Conservation (phyloP, 2,797 vertebrate species). For the Nannoperca australis region DNA sequence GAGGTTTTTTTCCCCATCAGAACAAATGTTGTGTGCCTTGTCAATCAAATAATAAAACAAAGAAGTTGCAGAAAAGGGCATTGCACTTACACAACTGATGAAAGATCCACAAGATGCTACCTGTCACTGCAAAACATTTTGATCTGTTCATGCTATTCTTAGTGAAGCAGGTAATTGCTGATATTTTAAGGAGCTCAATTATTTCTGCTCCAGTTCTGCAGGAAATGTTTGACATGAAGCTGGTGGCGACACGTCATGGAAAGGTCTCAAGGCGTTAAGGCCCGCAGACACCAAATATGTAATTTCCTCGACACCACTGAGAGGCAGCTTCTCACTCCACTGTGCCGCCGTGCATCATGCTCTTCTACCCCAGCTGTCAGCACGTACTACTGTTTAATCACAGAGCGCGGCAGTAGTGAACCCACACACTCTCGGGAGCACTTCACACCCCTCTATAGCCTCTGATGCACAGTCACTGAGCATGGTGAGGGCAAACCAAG, state of each 20-base stretch:
- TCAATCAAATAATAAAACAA: constrained; percentile 32
- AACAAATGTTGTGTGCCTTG: constrained; percentile 21
- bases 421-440: constrained; percentile 62
- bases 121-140: background rate
- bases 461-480: constrained; percentile 32
- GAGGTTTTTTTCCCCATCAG: too few relatives aligned
- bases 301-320: constrained; percentile 30
- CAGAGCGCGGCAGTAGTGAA: constrained; percentile 48
- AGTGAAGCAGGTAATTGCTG: background rate
- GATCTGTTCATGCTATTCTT: background rate
- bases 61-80: constrained; percentile 2
- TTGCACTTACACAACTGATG: constrained; percentile 17
- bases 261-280: background rate
- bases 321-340: constrained; percentile 40
- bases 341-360: constrained; percentile 60
- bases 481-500: constrained; percentile 26
- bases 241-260: background rate
- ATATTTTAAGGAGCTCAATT: background rate
- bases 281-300: background rate
- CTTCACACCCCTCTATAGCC: constrained; percentile 50
- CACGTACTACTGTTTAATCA: constrained; percentile 83
- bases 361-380: constrained; percentile 74
- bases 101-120: constrained; percentile 39
- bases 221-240: background rate
- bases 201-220: background rate